A percentile compares a stretch with the other conserved stretches of the same genome.
These are phyloP conservation scores for Sebastes umbrosus DNA, from an alignment of 2,797 vertebrate species.

Conservation along the genomic window DNA sequence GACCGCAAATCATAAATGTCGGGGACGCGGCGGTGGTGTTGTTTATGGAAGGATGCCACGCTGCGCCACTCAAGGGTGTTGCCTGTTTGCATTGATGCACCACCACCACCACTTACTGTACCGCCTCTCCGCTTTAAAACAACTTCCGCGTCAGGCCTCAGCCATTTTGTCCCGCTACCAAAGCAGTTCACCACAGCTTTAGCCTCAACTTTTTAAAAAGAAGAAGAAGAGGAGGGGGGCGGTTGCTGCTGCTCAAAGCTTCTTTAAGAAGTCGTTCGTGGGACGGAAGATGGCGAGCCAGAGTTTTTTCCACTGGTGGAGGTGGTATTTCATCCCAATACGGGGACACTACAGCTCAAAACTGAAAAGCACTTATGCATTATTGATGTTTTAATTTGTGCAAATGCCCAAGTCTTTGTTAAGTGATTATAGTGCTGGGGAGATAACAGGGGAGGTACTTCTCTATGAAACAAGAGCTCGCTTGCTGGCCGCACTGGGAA, in stretches of 20 bases:
- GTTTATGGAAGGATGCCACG: constrained; percentile 78
- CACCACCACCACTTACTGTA: constrained; percentile 70
- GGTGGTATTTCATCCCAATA: constrained; percentile 75
- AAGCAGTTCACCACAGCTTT: constrained; percentile 58
- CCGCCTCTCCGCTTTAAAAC: constrained; percentile 70
- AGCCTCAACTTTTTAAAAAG: constrained; percentile 36
- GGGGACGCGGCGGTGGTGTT: constrained; percentile 74
- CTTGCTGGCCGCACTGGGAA: constrained; percentile 71
- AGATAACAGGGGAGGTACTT: constrained; percentile 85
- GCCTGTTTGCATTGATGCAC: constrained; percentile 80
- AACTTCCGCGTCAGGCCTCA: constrained; percentile 62
- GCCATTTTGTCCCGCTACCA: constrained; percentile 68
- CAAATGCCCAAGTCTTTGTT: constrained; percentile 89
- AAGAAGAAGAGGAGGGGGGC: background rate
- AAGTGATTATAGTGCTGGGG: constrained; percentile 86
- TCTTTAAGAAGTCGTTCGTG: constrained; percentile 48
- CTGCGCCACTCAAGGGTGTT: constrained; percentile 81
- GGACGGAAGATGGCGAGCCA: constrained; percentile 55
- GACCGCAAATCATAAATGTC: constrained; percentile 80
- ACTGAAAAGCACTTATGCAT: constrained; percentile 88
- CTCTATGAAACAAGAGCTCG: constrained; percentile 82
- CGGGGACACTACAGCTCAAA: constrained; percentile 82
- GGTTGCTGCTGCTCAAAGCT: constrained; percentile 42
- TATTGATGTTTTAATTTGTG: constrained; percentile 92
- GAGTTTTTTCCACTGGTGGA: constrained; percentile 58